Base-by-base conservation (phyloP, 2,797 vertebrate genomes). In the Crocidura indochinensis region DNA sequence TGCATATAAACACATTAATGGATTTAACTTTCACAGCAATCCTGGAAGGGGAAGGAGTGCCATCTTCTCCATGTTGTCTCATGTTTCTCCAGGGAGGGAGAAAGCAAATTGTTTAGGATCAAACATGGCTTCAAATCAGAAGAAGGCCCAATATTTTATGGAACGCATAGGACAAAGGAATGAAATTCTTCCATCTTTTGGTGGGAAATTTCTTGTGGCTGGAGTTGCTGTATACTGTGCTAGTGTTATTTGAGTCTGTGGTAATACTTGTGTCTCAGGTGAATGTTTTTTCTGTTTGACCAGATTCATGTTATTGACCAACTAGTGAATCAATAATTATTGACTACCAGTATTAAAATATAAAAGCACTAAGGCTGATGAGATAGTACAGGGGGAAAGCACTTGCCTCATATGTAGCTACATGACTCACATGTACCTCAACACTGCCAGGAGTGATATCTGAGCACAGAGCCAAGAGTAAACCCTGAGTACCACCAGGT, bases 11-110 rank as follows among this genome's bases (percentile, higher is more conserved):
- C 72, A 75, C 49, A 72, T 84, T 78, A 78, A 69, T 38, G 67
- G 80, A 76, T 80, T 93, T 80, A 86, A 90, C 76, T 91, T 87
- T 80, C 64, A 17, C 27, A 94, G 73, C 38, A 76, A 24, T 24
- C 26, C n/a, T 88, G 60, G 26, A 84, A 86, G 77, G 24, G 31
- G 79, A 76, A 83, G 74, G 51, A 68, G 49, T 51, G 75, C 74
- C 65, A 73, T 49, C 44, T 11, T 64, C 46, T 84, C 49, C 44
- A n/a, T 86, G 90, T 94, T 83, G 38, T 38, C 38, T 38, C 38
- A 38, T 38, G 38, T 38, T 46, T 84, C 31, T 53, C 71, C 6
- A 10, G 86, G 38, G 24, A 94, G n/a, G 89, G 26, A 46, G 53
- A 44, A 83, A 73, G 53, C 47, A 53, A 93, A 85, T 90, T 56